Evolutionary conservation across 2,888 invertebrate genomes (phyloP), one percentile per base, ranked within the genome.

Genomic region (Agrilus cyanescens): DNA sequence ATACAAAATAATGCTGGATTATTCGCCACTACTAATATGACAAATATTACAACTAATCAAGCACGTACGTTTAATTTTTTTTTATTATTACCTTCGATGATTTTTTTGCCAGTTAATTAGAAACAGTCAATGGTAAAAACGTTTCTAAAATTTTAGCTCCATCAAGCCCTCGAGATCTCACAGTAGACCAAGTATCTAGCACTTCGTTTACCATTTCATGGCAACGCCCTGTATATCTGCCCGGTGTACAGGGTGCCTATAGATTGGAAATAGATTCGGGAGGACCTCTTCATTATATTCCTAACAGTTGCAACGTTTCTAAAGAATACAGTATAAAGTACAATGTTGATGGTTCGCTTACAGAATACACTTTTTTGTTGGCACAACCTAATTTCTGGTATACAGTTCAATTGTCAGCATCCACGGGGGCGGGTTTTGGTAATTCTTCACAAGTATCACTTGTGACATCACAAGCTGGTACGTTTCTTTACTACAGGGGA

Each of bases 181-280:
- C 8, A 25, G 25, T 25, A 3, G 25, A 25, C 8, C 10, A 8
- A 4, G 2, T 25, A 25, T 37, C 42, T 12, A 45, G 37, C 25
- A 48, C 37, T 7, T 43, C 38, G 5, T 53, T 52, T 34, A 40
- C 14, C 3, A 37, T 57, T 31, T 43, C 35, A 15, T 58, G 58
- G 58, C 29, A 40, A 4, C 25, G 39, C 37, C 54, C 55, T 1
- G 12, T 13, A 12, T 46, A 49, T 32, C 44, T 53, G 18, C 52
- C 50, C 2, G 55, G 54, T 6, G 8, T 45, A 34, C 40, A 53
- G 25, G 32, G 25, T 33, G 37, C 15, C 7, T 57, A 53, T 37
- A 25, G 30, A 12, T 34, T 56, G n/a, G 35, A 32, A 1, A 41
- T 54, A 6, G 15, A 32, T 30, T 43, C 39, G 18, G 4, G 15